Conservation (phyloP, 2,113 vertebrate genomes). For the Nipponia nippon region DNA sequence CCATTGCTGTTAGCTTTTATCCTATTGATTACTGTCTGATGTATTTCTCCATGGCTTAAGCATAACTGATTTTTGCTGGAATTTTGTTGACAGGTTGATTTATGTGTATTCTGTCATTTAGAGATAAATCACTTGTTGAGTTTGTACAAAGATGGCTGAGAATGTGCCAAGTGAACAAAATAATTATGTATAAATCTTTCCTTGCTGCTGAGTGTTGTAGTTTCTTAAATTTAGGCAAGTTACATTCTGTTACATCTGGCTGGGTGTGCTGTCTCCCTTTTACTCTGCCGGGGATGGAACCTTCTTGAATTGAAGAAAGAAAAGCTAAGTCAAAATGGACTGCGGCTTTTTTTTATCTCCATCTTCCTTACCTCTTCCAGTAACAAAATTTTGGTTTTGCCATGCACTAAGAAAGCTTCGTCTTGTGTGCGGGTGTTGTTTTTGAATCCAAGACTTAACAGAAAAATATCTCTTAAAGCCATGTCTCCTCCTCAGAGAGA, state of each 20-base stretch:
- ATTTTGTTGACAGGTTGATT: slow-evolving; percentile 11
- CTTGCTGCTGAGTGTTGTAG: background rate
- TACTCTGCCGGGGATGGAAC: background rate
- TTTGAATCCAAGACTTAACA: background rate
- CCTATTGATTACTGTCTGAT: background rate
- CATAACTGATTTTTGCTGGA: background rate
- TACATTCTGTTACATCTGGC: background rate
- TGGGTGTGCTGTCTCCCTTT: background rate
- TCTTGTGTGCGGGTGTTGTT: background rate
- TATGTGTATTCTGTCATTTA: background rate
- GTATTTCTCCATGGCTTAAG: background rate
- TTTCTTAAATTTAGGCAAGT: background rate
- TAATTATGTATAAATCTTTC: background rate
- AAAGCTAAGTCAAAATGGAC: background rate
- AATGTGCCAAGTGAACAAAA: background rate
- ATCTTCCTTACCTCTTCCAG: background rate
- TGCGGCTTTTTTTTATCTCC: background rate
- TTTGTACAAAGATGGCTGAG: background rate
- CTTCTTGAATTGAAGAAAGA: background rate
- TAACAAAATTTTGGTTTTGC: background rate
- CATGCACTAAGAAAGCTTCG: background rate
- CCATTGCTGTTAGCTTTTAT: background rate
- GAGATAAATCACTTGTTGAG: background rate
- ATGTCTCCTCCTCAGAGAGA: background rate
- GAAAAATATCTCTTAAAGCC: background rate